Evolutionary conservation across 1,140 invertebrate species (phyloP).

Genomic region (Diachasmimorpha longicaudata): DNA sequence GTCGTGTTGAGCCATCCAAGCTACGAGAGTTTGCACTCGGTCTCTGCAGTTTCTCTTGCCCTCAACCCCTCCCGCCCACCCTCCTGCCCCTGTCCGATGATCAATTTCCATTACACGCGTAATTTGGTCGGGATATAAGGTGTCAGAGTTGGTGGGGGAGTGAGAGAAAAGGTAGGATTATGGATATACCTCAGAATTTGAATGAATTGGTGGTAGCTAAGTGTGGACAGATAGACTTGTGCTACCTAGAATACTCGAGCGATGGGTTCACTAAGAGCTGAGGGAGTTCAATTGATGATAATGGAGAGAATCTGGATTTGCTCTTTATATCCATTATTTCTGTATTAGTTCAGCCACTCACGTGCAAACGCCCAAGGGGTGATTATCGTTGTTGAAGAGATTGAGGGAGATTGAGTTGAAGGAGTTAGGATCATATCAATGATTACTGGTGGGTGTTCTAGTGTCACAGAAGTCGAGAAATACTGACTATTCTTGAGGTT

Average conservation of each 20-base stretch:
- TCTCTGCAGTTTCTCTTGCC: neutral
- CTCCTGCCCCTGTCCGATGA: constrained; percentile 9
- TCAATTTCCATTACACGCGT: constrained; percentile 33
- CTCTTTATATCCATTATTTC: neutral
- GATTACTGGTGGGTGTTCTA: neutral
- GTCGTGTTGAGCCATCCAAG: constrained; percentile 4
- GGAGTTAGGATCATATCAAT: neutral
- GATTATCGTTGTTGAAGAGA: neutral
- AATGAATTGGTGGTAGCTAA: neutral
- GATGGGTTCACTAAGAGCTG: neutral
- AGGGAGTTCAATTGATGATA: constrained; percentile 3
- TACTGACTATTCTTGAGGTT: no score
- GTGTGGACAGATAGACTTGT: neutral
- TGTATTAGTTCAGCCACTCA: neutral
- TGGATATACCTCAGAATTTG: neutral
- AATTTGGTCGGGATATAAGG: constrained; percentile 25
- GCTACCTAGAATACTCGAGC: neutral
- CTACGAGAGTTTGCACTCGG: constrained; percentile 27
- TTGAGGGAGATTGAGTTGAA: neutral
- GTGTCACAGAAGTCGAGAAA: no score
- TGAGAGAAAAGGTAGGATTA: neutral
- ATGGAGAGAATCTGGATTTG: neutral
- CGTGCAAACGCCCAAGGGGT: neutral
- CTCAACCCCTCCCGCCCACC: neutral
- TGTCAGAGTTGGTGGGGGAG: neutral